phyloP scores from a whole-genome alignment of 2,888 invertebrate genomes.

The Achlya flavicornis region DNA sequence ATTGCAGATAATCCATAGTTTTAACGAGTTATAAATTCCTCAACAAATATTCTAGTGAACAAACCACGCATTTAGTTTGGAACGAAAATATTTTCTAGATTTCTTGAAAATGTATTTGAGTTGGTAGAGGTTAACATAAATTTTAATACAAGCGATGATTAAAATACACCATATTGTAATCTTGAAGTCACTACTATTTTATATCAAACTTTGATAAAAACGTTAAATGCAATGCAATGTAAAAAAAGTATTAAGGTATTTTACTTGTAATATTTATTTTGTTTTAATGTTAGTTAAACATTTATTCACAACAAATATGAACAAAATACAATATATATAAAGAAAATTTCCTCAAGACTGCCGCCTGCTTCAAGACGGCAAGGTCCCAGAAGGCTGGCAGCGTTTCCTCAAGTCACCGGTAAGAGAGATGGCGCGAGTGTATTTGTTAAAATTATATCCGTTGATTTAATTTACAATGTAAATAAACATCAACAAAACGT shows the following conservation, averaged over 20 bases:
- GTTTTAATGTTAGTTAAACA: no score
- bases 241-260: no score
- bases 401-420: no score
- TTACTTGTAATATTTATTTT: no score
- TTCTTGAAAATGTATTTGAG: background rate
- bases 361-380: no score
- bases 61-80: background rate
- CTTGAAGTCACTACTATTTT: background rate
- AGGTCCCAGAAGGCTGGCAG: no score
- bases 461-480: slow-evolving; percentile 1
- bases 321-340: no score
- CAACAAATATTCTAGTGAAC: background rate
- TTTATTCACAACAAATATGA: no score
- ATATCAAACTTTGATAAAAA: background rate
- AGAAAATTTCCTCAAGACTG: no score
- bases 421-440: no score
- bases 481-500: slow-evolving; percentile 3
- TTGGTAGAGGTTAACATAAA: background rate
- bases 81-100: background rate
- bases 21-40: background rate
- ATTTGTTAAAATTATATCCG: background rate
- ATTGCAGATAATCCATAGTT: background rate
- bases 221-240: no score
- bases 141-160: background rate
- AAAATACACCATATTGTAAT: no score